A percentile compares a stretch with the other conserved stretches of the same genome.
Evolutionary conservation across 2,888 invertebrate genomes (phyloP).

Genomic region (Pristionchus mayeri): DNA sequence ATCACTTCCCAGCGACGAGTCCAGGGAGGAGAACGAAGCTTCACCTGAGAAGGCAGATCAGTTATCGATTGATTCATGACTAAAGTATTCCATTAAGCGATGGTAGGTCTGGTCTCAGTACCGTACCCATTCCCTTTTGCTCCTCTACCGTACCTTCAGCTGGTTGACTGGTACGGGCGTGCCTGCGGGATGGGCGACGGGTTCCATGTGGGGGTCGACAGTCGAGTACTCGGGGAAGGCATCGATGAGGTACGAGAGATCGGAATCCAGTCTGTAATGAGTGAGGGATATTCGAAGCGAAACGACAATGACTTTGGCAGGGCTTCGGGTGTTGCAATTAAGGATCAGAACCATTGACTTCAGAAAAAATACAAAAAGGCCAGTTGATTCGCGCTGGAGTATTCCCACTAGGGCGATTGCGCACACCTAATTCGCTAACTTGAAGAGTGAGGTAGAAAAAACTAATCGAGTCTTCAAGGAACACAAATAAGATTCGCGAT

Average conservation of each 20-base stretch:
- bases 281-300: too few relatives aligned
- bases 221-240: conserved; percentile 89
- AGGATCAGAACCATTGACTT: too few relatives aligned
- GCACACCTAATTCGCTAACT: too few relatives aligned
- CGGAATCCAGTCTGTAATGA: conserved; percentile 84
- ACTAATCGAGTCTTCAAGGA: too few relatives aligned
- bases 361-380: too few relatives aligned
- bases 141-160: conserved; percentile 75
- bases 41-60: conserved; percentile 77
- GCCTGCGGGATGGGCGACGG: conserved; percentile 86
- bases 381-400: too few relatives aligned
- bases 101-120: neutral
- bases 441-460: too few relatives aligned
- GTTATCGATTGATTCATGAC: conserved; percentile 2
- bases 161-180: conserved; percentile 85
- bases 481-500: too few relatives aligned
- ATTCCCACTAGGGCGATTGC: too few relatives aligned
- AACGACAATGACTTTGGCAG: too few relatives aligned
- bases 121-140: neutral
- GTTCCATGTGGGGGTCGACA: conserved; percentile 91
- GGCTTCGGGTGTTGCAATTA: too few relatives aligned
- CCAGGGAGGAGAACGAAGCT: conserved; percentile 86
- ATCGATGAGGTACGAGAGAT: conserved; percentile 87
- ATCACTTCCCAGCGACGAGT: conserved; percentile 84
- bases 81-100: neutral